Base-by-base conservation (phyloP, 2,888 invertebrate genomes). In the Pardosa pseudoannulata region DNA sequence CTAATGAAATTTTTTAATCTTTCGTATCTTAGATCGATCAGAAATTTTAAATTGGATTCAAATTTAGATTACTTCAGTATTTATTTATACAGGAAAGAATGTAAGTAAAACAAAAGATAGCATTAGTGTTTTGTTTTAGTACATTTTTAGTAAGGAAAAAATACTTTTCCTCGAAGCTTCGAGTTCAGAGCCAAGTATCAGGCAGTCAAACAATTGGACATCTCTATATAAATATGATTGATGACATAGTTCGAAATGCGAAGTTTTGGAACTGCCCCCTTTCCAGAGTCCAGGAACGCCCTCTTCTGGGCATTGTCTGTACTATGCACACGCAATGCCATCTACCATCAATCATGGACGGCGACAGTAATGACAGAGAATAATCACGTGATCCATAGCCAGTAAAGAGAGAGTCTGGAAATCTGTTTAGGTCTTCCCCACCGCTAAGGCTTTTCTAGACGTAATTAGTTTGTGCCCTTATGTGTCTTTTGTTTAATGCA, bases 171-270 rank as follows among this genome's bases (percentile, higher is more conserved):
- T 11, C 11, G 36, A 7, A 36, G 11, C 36, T 13, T n/a, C 6
- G 41, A 46, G 16, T 16, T 46, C 41, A 5, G 41, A 46, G 6
- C 41, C 6, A 46, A 36, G 41, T 13, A n/a, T 46, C 41, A 16
- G 16, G 1, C 41, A 46, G 16, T 46, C 41, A 46, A 46, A 13
- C 41, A 13, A 11, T 2, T 16, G 41, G 41, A 46, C 41, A 16
- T 46, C 9, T 46, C 41, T 46, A 46, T 46, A 46, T 46, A 46
- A 46, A 46, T 16, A 46, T 46, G 41, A 46, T 46, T 46, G 41
- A 46, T 46, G 41, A 46, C 9, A 46, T 16, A 46, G 16, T 2
- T 5, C 13, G 41, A 46, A 46, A 46, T 46, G 1, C 41, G 16
- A 46, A 46, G 41, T 46, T 46, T 16, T 46, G 13, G 41, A 16